Evolutionary conservation across 2,113 vertebrate genomes (phyloP).

Genomic region (Psophia crepitans): DNA sequence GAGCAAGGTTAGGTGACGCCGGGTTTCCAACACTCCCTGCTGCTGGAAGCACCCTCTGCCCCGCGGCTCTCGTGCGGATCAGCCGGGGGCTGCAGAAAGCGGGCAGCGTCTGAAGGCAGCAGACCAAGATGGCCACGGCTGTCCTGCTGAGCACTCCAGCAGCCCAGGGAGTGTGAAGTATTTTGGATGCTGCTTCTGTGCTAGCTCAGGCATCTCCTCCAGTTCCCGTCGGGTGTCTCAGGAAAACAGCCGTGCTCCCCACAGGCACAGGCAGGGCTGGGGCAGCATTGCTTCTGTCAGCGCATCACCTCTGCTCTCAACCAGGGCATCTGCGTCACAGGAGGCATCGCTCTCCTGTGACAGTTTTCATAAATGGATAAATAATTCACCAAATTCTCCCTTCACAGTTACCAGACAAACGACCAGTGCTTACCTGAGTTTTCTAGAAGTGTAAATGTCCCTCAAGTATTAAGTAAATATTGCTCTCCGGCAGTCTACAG

Average conservation of each 20-base stretch:
- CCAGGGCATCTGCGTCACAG: fast-evolving
- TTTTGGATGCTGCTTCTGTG: background rate
- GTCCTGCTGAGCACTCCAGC: background rate
- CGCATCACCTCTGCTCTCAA: background rate
- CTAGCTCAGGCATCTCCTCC: background rate
- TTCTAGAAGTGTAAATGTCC: background rate
- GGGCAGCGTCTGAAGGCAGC: fast-evolving
- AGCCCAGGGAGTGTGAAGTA: fast-evolving
- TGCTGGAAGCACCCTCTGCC: background rate
- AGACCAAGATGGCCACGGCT: fast-evolving
- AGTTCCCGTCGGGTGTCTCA: fast-evolving
- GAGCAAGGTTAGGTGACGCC: background rate
- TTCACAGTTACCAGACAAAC: background rate
- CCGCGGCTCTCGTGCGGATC: fast-evolving
- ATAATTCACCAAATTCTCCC: background rate
- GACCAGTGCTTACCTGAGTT: background rate
- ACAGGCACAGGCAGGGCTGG: background rate
- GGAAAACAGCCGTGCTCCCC: background rate
- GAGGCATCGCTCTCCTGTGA: background rate
- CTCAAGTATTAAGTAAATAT: background rate
- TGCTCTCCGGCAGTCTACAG: background rate
- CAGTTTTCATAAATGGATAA: background rate
- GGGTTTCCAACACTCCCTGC: background rate
- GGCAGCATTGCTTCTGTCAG: background rate
- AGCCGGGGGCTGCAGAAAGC: background rate